A percentile compares a stretch with the other conserved stretches of the same genome.
Conservation (phyloP, 1,140 invertebrate genomes). For the Drosophila punjabiensis region DNA sequence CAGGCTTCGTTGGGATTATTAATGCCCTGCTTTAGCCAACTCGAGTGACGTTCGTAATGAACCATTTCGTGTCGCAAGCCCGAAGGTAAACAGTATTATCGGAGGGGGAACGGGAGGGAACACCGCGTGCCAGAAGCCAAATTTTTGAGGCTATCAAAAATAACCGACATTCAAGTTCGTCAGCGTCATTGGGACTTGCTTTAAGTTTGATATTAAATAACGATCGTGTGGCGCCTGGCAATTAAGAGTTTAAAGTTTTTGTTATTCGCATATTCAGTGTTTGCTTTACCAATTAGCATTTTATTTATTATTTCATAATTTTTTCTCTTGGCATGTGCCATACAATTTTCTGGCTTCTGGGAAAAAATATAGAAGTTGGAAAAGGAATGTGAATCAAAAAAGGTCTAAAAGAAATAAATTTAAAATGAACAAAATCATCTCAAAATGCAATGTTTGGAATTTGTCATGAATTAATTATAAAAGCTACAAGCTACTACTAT, state of each 20-base stretch:
- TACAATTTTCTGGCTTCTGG: slow-evolving; percentile 9
- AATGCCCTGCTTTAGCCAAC: slow-evolving; percentile 51
- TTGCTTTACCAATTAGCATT: slow-evolving; percentile 63
- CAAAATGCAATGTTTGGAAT: neutral
- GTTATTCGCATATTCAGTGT: slow-evolving; percentile 10
- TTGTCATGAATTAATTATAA: neutral
- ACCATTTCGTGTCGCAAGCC: slow-evolving; percentile 56
- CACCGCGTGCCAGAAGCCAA: slow-evolving; percentile 5
- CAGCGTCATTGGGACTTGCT: slow-evolving; percentile 28
- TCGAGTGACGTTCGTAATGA: slow-evolving; percentile 64
- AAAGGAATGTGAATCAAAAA: neutral
- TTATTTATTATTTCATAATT: slow-evolving; percentile 61
- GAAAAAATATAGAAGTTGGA: slow-evolving; percentile 7
- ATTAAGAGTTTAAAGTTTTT: slow-evolving; percentile 67
- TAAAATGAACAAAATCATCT: neutral
- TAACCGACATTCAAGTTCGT: slow-evolving; percentile 31
- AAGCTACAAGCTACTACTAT: neutral
- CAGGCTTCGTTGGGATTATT: slow-evolving; percentile 53
- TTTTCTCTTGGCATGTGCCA: slow-evolving; percentile 42
- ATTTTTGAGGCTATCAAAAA: slow-evolving; percentile 17
- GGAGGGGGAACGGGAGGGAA: neutral
- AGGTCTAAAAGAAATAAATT: neutral
- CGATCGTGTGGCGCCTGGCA: slow-evolving; percentile 71
- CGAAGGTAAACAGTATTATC: slow-evolving; percentile 48
- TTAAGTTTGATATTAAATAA: slow-evolving; percentile 53